A percentile compares a stretch with the other conserved stretches of the same genome.
Evolutionary conservation across 1,140 invertebrate species (phyloP).

Genomic region (Leptinotarsa texana): DNA sequence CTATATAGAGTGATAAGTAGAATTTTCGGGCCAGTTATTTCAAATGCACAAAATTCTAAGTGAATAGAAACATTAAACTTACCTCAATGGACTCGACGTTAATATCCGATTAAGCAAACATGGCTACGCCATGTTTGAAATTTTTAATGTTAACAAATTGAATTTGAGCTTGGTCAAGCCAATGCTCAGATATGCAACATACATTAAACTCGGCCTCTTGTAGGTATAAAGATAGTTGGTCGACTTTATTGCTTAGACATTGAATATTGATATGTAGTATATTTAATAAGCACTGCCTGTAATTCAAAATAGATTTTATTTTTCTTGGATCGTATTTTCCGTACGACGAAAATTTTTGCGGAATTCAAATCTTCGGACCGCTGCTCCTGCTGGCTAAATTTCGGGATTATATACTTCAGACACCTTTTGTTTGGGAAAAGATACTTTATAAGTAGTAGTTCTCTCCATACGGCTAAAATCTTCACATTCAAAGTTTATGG

Average conservation of each 20-base stretch:
- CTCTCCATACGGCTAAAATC: background rate
- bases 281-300: slow-evolving; percentile 9
- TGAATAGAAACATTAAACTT: too few relatives aligned
- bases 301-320: background rate
- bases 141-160: slow-evolving; percentile 5
- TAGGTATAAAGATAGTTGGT: slow-evolving; percentile 3
- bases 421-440: background rate
- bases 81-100: too few relatives aligned
- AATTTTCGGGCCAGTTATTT: too few relatives aligned
- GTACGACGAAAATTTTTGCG: too few relatives aligned
- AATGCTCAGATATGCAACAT: slow-evolving; percentile 3
- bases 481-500: slow-evolving; percentile 5
- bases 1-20: too few relatives aligned
- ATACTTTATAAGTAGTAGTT: slow-evolving; percentile 6
- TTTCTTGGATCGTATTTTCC: background rate
- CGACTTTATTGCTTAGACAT: slow-evolving; percentile 9
- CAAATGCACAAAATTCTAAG: too few relatives aligned
- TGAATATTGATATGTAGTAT: background rate
- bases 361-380: too few relatives aligned
- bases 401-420: slow-evolving; percentile 5
- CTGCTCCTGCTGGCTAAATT: background rate
- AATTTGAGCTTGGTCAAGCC: slow-evolving; percentile 15
- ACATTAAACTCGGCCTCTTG: background rate
- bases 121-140: background rate
- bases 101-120: background rate